phyloP scores from a whole-genome alignment of 2,113 vertebrate species.

The Engraulis encrasicolus region DNA sequence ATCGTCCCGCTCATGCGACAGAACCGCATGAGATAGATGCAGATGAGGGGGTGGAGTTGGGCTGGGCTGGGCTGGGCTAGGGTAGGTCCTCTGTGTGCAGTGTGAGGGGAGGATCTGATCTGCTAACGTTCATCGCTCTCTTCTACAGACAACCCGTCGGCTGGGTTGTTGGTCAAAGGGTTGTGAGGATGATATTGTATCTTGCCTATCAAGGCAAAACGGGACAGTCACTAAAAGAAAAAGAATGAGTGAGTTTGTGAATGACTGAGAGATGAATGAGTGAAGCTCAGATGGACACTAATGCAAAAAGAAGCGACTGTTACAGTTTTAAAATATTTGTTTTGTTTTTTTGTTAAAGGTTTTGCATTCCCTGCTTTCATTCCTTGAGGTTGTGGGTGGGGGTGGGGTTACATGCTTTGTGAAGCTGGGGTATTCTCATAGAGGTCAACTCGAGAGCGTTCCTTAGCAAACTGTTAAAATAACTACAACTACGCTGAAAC shows the following conservation, averaged over 20 bases:
- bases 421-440: not conserved
- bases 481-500: not conserved
- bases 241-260: slow-evolving; percentile 8
- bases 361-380: not conserved
- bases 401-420: not conserved
- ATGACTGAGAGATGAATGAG: too few relatives aligned
- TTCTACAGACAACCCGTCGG: slow-evolving; percentile 13
- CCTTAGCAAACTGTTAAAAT: not conserved
- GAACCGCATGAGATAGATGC: slow-evolving; percentile 86
- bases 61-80: too few relatives aligned
- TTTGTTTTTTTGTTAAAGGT: not conserved
- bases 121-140: not conserved
- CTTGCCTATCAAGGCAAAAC: not conserved
- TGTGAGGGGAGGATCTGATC: not conserved
- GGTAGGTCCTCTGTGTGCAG: too few relatives aligned
- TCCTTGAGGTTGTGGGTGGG: too few relatives aligned
- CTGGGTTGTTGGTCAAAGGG: not conserved
- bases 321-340: not conserved
- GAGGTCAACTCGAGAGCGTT: not conserved
- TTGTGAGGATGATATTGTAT: not conserved
- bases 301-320: not conserved
- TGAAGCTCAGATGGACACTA: not conserved
- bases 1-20: slow-evolving; percentile 94
- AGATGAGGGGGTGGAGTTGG: slow-evolving; percentile 75
- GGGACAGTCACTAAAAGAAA: not conserved